phyloP scores from a whole-genome alignment of 1,140 invertebrate species.

The Drosophila nigrodunni region DNA sequence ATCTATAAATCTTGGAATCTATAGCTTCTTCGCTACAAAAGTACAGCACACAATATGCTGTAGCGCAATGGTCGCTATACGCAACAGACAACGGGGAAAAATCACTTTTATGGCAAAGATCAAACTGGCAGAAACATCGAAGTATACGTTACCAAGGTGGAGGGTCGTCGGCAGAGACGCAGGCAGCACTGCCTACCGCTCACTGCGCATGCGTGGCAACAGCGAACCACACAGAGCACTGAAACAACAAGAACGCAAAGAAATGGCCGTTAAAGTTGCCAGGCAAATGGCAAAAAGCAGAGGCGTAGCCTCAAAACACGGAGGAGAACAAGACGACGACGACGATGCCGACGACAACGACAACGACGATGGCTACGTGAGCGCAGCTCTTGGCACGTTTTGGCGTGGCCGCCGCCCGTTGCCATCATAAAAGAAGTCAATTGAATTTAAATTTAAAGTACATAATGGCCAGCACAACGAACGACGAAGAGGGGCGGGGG shows the following conservation, averaged over 20 bases:
- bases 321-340: constrained; percentile 27
- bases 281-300: constrained; percentile 78
- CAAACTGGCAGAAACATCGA: constrained; percentile 67
- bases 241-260: constrained; percentile 48
- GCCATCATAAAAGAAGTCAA: constrained; percentile 83
- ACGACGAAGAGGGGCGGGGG: constrained; percentile 30
- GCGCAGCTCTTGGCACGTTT: constrained; percentile 63
- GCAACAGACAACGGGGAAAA: constrained; percentile 71
- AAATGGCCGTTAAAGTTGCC: constrained; percentile 80
- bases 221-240: constrained; percentile 31
- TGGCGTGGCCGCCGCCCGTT: constrained; percentile 79
- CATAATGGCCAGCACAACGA: constrained; percentile 69
- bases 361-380: constrained; percentile 58
- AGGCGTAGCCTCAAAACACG: constrained; percentile 62
- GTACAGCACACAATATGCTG: constrained; percentile 72
- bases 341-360: constrained; percentile 19
- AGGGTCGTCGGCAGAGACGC: constrained; percentile 38
- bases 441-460: constrained; percentile 84
- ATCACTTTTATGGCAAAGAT: constrained; percentile 82
- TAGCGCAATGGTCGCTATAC: constrained; percentile 71
- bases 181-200: constrained; percentile 42
- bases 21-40: constrained; percentile 53
- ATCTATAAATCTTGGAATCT: constrained; percentile 41
- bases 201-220: constrained; percentile 71
- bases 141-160: constrained; percentile 78